phyloP scores from a whole-genome alignment of 2,888 invertebrate species.

The Parapristionchus giblindavisi region DNA sequence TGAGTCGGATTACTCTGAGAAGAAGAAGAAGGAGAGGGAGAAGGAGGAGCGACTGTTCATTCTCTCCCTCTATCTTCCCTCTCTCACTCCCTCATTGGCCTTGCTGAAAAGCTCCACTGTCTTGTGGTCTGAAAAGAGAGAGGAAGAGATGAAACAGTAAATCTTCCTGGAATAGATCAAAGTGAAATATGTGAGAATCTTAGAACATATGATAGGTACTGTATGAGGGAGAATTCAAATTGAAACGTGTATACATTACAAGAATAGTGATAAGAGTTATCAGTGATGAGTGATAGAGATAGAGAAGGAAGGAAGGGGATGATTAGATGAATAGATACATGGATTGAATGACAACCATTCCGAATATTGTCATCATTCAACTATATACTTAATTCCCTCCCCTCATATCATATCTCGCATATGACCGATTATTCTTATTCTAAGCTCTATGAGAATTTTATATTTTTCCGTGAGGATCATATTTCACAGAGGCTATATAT shows the following conservation, averaged over 20 bases:
- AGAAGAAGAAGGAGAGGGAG: conserved; percentile 6
- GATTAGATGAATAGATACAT: too few species aligned
- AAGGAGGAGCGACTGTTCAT: conserved; percentile 32
- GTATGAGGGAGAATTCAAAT: neutral
- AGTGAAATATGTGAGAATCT: neutral
- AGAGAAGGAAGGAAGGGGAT: conserved; percentile 2
- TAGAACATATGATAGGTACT: neutral
- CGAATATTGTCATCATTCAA: neutral
- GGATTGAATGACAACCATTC: too few species aligned
- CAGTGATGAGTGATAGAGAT: neutral
- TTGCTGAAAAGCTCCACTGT: neutral
- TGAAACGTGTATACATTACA: neutral
- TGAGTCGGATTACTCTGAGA: conserved; percentile 27
- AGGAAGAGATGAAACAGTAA: conserved; percentile 12
- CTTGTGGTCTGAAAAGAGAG: conserved; percentile 6
- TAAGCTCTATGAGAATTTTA: too few species aligned
- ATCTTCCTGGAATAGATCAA: neutral
- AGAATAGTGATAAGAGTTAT: conserved; percentile 2
- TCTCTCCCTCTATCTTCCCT: conserved; percentile 2
- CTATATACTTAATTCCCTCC: neutral
- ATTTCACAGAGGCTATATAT: too few species aligned
- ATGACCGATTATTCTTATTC: too few species aligned
- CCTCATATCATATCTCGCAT: too few species aligned
- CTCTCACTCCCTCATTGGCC: neutral
- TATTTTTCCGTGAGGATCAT: too few species aligned